Evolutionary conservation across 2,113 vertebrate species (phyloP), one percentile per base, ranked within the genome.

Genomic region (Danionella cerebrum): DNA sequence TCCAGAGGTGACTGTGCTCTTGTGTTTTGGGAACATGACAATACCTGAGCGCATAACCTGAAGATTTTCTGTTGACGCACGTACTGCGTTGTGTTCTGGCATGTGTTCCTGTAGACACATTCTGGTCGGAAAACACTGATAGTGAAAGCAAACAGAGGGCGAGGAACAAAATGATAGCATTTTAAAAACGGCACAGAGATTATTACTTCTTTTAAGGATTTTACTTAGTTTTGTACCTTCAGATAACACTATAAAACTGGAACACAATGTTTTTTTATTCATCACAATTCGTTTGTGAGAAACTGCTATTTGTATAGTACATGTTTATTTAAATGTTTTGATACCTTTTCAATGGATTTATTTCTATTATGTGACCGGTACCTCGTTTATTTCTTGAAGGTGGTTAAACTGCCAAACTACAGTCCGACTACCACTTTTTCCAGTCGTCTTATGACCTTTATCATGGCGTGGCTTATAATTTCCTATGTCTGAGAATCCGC

Each of bases 231-330:
- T 53, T 63, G 21, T 24, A 21, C 16, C 36, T 7, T 48, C 13
- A 25, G 3, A 74, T 48, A 76, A 79, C 78, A 79, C 78, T 77
- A 79, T 42, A 44, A 75, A 45, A 74, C 70, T 77, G 70, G 72
- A 73, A 60, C n/a, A 0, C 3, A 38, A 25, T 19, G 54, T 31
- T 21, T 16, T 36, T 41, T 25, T 48, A 18, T 21, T 24, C 63
- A 21, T 51, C 4, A 2, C 16, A 10, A 41, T 41, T 19, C 36
- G 3, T 38, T 1, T 70, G 38, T 16, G 14, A 58, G 65, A 9
- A 9, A 9, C 5, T 33, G 29, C 9, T 33, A 6, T 33, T 33
- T 55, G 54, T 64, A 71, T 67, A 33, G 73, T 41, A 70, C 36
- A 63, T 41, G 67, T 72, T 69, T 71, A 31, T 73, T 44, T 70